Base-by-base conservation (phyloP, 2,113 vertebrate species). In the Sebastes fasciatus region DNA sequence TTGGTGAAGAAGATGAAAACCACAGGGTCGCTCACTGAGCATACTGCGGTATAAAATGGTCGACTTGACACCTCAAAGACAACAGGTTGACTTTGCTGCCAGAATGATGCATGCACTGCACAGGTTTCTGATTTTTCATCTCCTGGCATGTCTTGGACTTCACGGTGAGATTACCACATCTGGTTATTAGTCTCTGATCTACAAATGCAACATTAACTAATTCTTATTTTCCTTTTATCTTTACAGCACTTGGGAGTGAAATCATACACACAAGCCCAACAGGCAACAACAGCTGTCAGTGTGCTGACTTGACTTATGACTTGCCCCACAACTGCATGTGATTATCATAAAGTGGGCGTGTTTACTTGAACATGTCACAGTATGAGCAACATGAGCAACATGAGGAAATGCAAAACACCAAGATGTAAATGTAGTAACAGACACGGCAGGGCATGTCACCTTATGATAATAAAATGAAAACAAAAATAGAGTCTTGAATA, bases 231-330 rank as follows among this genome's bases (percentile, higher is more conserved):
- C 1, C 26, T 71, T 9, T 61, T 26, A 23, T 48, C 2, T 54
- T 52, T 13, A 46, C 42, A 89, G 81, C 71, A 54, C 34, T 73
- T 66, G 77, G 88, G 55, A 60, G 43, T 66, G 66, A 85, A 64
- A 95, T 97, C 86, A 91, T 96, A 0, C 93, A 96, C n/a, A 26
- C 26, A 26, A 26, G 26, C 26, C 26, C 26, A 26, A 26, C 26
- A 26, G 26, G 26, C 26, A 26, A 26, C 26, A 26, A 26, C 26
- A 26, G 26, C 26, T 26, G 26, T 26, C 26, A 26, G 26, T 26
- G 26, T 26, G 26, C 26, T 26, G 26, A 26, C 26, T 26, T 26
- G 26, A 26, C 26, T 26, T 26, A 26, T 26, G 26, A 26, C 26
- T 26, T 26, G 2, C 26, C 26, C 26, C 26, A 26, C 26, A 26